These are phyloP conservation scores for Melieria crassipennis DNA, from an alignment of 2,888 invertebrate genomes.

Conservation along the genomic window DNA sequence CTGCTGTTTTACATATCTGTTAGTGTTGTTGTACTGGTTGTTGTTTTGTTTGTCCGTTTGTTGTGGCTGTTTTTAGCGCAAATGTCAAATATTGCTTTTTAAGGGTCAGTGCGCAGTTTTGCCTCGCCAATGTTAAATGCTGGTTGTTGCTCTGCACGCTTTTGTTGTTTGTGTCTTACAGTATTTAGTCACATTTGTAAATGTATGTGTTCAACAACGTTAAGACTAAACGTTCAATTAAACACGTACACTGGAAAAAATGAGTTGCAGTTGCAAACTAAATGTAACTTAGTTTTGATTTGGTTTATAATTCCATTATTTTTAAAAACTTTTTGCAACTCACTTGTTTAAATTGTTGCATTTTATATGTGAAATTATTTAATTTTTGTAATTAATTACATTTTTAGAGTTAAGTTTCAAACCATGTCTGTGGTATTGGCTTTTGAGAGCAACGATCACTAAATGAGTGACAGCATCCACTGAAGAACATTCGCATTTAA, in stretches of 20 bases:
- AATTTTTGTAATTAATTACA: neutral
- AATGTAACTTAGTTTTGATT: no score
- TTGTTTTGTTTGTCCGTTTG: neutral
- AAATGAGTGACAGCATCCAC: no score
- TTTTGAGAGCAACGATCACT: no score
- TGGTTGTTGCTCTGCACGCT: neutral
- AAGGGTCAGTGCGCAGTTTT: slow-evolving; percentile 44
- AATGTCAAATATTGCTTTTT: slow-evolving; percentile 49
- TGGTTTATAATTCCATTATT: no score
- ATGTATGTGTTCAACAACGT: no score
- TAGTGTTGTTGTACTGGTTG: neutral
- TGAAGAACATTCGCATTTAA: no score
- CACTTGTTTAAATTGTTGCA: neutral
- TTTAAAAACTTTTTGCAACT: neutral
- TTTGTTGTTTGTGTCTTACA: neutral
- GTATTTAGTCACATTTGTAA: no score
- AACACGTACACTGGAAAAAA: no score
- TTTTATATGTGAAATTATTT: neutral
- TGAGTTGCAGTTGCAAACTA: no score
- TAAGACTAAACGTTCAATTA: no score
- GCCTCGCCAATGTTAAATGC: slow-evolving; percentile 34
- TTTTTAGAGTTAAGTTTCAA: neutral
- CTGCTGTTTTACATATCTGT: slow-evolving; percentile 15
- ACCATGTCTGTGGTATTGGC: neutral
- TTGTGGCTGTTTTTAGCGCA: slow-evolving; percentile 41